These are phyloP conservation scores for Trematocara stigmaticum DNA, from an alignment of 2,113 vertebrate genomes.

Conservation along the genomic window DNA sequence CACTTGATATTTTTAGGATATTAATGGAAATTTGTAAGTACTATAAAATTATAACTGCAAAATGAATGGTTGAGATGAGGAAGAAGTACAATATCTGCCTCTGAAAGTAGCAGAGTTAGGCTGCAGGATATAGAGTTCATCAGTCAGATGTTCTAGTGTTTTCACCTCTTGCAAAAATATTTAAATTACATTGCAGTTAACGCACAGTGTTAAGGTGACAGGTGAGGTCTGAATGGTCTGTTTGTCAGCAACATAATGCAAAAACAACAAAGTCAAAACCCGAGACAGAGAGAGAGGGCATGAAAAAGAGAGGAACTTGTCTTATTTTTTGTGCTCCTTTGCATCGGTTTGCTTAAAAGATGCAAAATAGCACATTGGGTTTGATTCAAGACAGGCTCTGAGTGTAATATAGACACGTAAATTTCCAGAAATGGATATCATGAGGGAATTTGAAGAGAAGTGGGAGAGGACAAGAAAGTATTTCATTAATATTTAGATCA, in stretches of 20 bases:
- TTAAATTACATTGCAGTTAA: not conserved
- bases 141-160: not conserved
- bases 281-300: not conserved
- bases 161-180: not conserved
- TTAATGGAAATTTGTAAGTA: not conserved
- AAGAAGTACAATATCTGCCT: not conserved
- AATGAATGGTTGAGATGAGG: not conserved
- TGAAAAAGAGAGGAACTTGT: not conserved
- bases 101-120: not conserved
- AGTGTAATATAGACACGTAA: not conserved
- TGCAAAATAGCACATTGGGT: not conserved
- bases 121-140: not conserved
- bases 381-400: not conserved
- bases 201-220: not conserved
- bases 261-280: not conserved
- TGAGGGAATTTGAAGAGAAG: not conserved
- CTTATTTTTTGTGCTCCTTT: not conserved
- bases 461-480: not conserved
- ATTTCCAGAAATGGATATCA: not conserved
- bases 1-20: not conserved
- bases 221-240: not conserved
- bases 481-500: not conserved
- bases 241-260: not conserved
- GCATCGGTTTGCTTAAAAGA: not conserved
- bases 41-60: not conserved